Evolutionary conservation across 2,888 invertebrate genomes (phyloP).

Genomic region (Macrophya annulata): DNA sequence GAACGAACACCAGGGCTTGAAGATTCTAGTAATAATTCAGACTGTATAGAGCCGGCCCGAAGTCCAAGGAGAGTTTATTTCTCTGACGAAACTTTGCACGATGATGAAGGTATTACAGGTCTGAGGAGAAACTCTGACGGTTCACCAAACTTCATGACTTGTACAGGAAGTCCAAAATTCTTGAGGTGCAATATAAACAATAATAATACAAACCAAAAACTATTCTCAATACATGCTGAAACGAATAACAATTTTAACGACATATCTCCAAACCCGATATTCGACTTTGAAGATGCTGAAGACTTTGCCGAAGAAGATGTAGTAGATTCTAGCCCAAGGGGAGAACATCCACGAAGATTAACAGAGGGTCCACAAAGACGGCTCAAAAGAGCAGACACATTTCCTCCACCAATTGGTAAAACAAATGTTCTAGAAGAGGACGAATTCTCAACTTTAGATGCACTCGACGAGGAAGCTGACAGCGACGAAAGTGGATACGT

Average conservation of each 20-base stretch:
- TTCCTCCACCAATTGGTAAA: slow-evolving; percentile 62
- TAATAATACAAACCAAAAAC: slow-evolving; percentile 66
- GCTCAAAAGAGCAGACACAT: slow-evolving; percentile 67
- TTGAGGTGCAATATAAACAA: slow-evolving; percentile 65
- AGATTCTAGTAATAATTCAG: slow-evolving; percentile 67
- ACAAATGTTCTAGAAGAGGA: slow-evolving; percentile 68
- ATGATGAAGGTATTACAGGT: slow-evolving; percentile 54
- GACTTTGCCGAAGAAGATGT: slow-evolving; percentile 73
- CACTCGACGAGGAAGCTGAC: slow-evolving; percentile 85
- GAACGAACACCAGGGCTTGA: slow-evolving; percentile 74
- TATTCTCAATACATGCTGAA: slow-evolving; percentile 70
- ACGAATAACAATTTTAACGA: slow-evolving; percentile 69
- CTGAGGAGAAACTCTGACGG: slow-evolving; percentile 76
- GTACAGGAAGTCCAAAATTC: slow-evolving; percentile 75
- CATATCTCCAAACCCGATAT: slow-evolving; percentile 66
- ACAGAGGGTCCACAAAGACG: slow-evolving; percentile 55
- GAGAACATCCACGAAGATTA: slow-evolving; percentile 68
- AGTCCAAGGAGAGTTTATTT: slow-evolving; percentile 67
- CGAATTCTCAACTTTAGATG: slow-evolving; percentile 78
- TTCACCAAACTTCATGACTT: slow-evolving; percentile 76
- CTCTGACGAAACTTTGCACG: slow-evolving; percentile 64
- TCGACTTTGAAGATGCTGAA: slow-evolving; percentile 76
- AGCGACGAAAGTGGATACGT: slow-evolving; percentile 97
- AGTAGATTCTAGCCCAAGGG: slow-evolving; percentile 76
- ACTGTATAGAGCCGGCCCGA: slow-evolving; percentile 62